Percentiles rank a stretch among this genome's conserved stretches.
Conservation (phyloP, 2,888 invertebrate species). For the Eubasilissa splendida region DNA sequence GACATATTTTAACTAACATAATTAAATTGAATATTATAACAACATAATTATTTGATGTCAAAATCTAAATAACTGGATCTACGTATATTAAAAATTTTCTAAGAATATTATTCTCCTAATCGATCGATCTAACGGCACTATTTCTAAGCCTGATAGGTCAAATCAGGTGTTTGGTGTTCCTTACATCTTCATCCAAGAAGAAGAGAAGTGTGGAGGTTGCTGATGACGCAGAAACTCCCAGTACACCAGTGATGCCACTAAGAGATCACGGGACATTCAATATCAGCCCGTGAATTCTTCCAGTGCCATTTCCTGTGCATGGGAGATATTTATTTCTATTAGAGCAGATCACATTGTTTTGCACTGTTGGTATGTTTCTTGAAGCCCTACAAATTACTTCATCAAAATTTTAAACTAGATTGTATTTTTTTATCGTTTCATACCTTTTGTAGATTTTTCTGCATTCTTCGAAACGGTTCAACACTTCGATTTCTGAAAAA, state of each 20-base stretch:
- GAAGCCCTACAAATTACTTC: not conserved
- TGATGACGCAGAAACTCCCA: slow-evolving; percentile 64
- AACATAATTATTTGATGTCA: no score
- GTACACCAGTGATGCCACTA: slow-evolving; percentile 78
- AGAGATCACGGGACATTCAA: slow-evolving; percentile 78
- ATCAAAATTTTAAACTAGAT: not conserved
- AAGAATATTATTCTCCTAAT: no score
- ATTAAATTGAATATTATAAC: no score
- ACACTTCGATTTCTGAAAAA: no score
- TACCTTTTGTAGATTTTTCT: not conserved
- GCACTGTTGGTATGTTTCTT: not conserved
- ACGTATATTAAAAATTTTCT: no score
- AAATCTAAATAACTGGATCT: no score
- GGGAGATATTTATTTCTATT: slow-evolving; percentile 58
- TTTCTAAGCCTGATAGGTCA: no score
- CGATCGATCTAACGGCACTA: no score
- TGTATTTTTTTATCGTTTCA: not conserved
- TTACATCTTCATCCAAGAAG: no score
- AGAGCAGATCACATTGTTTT: not conserved
- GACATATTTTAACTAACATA: no score
- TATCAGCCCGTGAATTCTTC: slow-evolving; percentile 88
- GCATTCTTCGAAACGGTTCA: no score
- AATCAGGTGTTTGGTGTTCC: no score
- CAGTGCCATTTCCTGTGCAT: slow-evolving; percentile 87
- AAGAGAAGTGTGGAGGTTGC: not conserved